phyloP scores from a whole-genome alignment of 2,888 invertebrate species.

The Rapana venosa region DNA sequence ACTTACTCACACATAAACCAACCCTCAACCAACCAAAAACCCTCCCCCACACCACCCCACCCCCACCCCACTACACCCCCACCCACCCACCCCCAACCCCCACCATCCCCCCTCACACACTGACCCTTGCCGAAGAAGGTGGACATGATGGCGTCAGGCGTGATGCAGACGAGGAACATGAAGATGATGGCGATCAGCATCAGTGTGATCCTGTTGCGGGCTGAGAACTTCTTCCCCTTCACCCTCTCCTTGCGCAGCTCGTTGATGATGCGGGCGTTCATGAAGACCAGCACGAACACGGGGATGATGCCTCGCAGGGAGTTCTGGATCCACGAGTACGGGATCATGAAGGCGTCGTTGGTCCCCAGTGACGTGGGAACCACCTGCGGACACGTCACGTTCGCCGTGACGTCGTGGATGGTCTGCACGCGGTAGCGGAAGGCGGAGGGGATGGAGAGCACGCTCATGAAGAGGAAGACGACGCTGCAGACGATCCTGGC shows the following conservation, averaged over 20 bases:
- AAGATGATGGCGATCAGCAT: constrained; percentile 76
- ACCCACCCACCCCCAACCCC: constrained; percentile 75
- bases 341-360: constrained; percentile 70
- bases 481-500: constrained; percentile 67
- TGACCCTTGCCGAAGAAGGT: constrained; percentile 76
- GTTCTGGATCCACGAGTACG: constrained; percentile 75
- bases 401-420: constrained; percentile 55
- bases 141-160: constrained; percentile 77
- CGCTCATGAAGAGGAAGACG: constrained; percentile 72
- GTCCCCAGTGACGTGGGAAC: constrained; percentile 66
- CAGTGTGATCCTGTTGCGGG: constrained; percentile 75
- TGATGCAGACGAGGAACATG: constrained; percentile 76
- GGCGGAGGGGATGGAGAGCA: constrained; percentile 73
- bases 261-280: constrained; percentile 74
- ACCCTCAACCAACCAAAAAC: constrained; percentile 70
- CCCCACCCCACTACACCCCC: constrained; percentile 73
- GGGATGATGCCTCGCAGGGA: constrained; percentile 74
- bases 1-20: constrained; percentile 58
- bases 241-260: constrained; percentile 70
- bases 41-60: constrained; percentile 73
- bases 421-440: constrained; percentile 70
- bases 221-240: constrained; percentile 69
- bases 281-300: constrained; percentile 69
- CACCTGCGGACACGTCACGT: constrained; percentile 60
- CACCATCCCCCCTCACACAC: constrained; percentile 71